phyloP scores from a whole-genome alignment of 2,797 vertebrate genomes.

The Antennarius maculatus region DNA sequence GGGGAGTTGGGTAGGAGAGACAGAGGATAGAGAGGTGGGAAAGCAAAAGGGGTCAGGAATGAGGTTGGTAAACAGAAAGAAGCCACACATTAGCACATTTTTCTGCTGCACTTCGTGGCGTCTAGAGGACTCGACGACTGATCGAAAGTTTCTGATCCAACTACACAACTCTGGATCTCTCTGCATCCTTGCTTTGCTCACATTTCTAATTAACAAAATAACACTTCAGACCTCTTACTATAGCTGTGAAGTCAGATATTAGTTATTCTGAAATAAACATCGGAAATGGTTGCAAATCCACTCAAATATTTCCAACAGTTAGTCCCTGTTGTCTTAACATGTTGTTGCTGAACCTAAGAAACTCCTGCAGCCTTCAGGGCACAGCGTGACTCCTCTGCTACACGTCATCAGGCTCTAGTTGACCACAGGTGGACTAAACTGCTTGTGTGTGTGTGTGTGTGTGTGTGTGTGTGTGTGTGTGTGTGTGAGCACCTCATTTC shows the following conservation, averaged over 20 bases:
- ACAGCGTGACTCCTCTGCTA: constrained; percentile 8
- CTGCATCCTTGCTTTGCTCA: constrained; percentile 34
- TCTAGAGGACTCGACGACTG: not conserved
- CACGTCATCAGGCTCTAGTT: not conserved
- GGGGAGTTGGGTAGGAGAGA: constrained; percentile 16
- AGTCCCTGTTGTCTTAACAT: not conserved
- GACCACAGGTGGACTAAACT: not conserved
- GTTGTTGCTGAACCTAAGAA: not conserved
- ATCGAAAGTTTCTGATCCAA: constrained; percentile 16
- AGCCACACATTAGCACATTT: not conserved
- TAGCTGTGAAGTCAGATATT: not conserved
- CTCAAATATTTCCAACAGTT: not conserved
- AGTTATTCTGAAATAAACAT: not conserved
- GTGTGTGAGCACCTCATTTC: constrained; percentile 32
- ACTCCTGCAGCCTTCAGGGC: not conserved
- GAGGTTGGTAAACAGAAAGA: not conserved
- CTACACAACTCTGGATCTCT: constrained; percentile 52
- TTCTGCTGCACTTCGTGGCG: not conserved
- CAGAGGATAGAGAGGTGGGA: constrained; percentile 13
- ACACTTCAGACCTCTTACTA: too few species aligned
- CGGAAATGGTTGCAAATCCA: not conserved
- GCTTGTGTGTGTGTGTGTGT: not conserved
- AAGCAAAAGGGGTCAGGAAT: not conserved
- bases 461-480: too few species aligned
- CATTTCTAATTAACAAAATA: constrained; percentile 1